phyloP scores from a whole-genome alignment of 2,888 invertebrate species.

The Sarcophaga subvicina region DNA sequence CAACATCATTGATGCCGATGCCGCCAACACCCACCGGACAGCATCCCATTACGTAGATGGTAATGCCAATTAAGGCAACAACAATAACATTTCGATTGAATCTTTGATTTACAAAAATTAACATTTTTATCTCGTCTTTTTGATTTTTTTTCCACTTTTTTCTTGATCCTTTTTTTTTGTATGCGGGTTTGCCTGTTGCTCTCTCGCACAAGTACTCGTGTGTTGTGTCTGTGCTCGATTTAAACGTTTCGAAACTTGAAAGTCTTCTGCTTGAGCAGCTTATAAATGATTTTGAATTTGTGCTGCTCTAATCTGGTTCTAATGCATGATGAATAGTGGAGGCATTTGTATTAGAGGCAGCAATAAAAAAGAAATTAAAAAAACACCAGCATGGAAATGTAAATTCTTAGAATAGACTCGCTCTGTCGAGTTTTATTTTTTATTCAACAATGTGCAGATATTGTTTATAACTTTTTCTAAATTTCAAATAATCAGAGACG shows the following conservation, averaged over 20 bases:
- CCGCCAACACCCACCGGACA: neutral
- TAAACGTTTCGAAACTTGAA: constrained; percentile 6
- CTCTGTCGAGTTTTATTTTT: neutral
- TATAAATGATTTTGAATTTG: constrained; percentile 16
- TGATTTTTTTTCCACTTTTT: neutral
- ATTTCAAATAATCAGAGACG: constrained; percentile 1
- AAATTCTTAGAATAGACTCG: constrained; percentile 21
- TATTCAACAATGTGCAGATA: neutral
- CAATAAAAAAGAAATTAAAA: neutral
- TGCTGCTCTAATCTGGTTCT: neutral
- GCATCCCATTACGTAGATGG: neutral
- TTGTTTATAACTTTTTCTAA: constrained; percentile 24
- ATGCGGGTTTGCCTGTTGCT: neutral
- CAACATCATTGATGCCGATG: neutral
- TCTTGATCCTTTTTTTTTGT: neutral
- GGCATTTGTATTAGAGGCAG: neutral
- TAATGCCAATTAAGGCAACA: constrained; percentile 22
- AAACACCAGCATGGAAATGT: constrained; percentile 7
- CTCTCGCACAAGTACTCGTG: neutral
- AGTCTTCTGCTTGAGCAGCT: constrained; percentile 12
- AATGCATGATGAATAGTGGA: neutral
- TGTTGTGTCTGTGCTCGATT: neutral
- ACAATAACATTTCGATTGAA: neutral
- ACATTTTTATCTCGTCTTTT: constrained; percentile 13
- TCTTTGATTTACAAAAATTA: constrained; percentile 25